A percentile compares a stretch with the other conserved stretches of the same genome.
Evolutionary conservation across 2,797 vertebrate species (phyloP).

Genomic region (Pangasius sanitwongsei): DNA sequence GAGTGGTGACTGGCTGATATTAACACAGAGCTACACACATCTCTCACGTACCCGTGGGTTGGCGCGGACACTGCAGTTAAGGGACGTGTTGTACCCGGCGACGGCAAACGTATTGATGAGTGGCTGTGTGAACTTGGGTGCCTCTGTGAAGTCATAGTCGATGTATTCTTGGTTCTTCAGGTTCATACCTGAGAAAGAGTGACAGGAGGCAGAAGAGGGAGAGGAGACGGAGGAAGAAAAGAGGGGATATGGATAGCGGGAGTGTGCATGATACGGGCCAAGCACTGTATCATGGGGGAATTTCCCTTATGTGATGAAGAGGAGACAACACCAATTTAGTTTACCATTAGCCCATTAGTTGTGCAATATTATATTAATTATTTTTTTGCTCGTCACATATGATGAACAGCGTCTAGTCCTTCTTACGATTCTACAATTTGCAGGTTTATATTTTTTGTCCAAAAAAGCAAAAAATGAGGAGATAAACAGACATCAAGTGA

Average conservation of each 20-base stretch:
- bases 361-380: not conserved
- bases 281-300: conserved; percentile 76
- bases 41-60: conserved; percentile 88
- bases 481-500: not conserved
- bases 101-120: conserved; percentile 90
- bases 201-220: conserved; percentile 37
- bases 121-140: conserved; percentile 92
- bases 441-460: not conserved
- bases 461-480: not conserved
- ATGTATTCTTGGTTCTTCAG: conserved; percentile 88
- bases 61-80: conserved; percentile 95
- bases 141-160: conserved; percentile 88
- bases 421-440: not conserved
- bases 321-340: conserved; percentile 66
- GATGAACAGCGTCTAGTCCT: not conserved
- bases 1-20: not conserved
- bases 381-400: not conserved
- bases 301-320: conserved; percentile 73
- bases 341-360: conserved; percentile 54
- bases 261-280: conserved; percentile 73
- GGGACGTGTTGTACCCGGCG: conserved; percentile 91
- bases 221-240: conserved; percentile 69
- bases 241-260: conserved; percentile 73
- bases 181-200: conserved; percentile 78
- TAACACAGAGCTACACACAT: not conserved